Base-by-base conservation (phyloP, 2,797 vertebrate genomes). In the Syngnathus rostellatus region DNA sequence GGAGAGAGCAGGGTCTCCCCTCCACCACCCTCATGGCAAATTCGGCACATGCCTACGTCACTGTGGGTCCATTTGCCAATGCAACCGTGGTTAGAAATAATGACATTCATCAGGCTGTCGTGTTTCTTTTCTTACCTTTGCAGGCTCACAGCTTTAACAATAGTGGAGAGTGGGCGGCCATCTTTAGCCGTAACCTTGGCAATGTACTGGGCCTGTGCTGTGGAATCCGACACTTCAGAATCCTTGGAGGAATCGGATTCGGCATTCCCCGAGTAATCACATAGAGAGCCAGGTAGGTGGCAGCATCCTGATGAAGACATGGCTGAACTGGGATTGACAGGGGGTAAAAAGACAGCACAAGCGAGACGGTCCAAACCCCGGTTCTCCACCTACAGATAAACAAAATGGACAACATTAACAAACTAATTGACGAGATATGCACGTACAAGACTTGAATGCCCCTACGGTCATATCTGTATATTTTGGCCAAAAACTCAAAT, bases 1-100 rank as follows among this genome's bases (percentile, higher is more conserved):
- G 95, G 97, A 0, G 96, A 98, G 57, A 99, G 92, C 78, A 99
- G 85, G 1, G 89, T 91, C 87, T 99, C 96, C 41, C 94, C 93
- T 59, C 89, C 95, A 43, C 91, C 93, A 68, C 95, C 96, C 88
- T 99, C 96, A 0, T 99, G 97, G 87, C 97, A 99, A 86, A 99
- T 99, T 60, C 97, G 94, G 86, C 97, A 99, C 89, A 99, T 97
- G 45, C 95, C 95, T 45, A 94, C 93, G 51, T 99, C 95, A 1
- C 97, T 98, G 68, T 1, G 64, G 46, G 65, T 16, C 31, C 65
- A 63, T 6, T 60, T 1, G 60, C 58, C 8, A 10, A 37, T 7
- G 25, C 55, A 8, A 46, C 43, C 39, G 66, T 38, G 64, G 40
- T 65, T 21, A 73, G 61, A 54, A 64, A 41, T 38, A 65, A 31